Conservation (phyloP, 2,113 vertebrate genomes). For the Pseudonaja textilis region DNA sequence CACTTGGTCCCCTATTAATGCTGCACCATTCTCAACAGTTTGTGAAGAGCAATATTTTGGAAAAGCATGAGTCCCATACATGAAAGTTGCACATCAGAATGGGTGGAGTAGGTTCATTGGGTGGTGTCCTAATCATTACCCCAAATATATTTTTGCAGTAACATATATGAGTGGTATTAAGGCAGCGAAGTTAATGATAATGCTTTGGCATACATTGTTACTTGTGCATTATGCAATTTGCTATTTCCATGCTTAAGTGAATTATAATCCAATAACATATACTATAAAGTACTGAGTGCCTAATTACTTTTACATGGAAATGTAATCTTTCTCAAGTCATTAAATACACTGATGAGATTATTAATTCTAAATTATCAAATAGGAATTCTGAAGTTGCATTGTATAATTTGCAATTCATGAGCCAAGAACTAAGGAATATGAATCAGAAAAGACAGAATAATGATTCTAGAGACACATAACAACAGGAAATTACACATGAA, state of each 20-base stretch:
- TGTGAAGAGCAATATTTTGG: not conserved
- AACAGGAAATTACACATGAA: not conserved
- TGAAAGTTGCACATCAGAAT: not conserved
- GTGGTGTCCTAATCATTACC: not conserved
- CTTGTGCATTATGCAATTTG: not conserved
- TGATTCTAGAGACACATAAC: not conserved
- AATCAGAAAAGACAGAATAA: slow-evolving; percentile 9
- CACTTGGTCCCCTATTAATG: not conserved
- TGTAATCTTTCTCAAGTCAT: slow-evolving; percentile 16
- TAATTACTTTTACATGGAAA: slow-evolving; percentile 31
- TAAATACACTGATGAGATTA: slow-evolving; percentile 8
- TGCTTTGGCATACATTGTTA: not conserved
- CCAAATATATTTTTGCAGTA: not conserved
- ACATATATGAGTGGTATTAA: not conserved
- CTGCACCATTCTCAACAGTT: not conserved
- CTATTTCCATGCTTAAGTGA: not conserved
- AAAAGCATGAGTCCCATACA: too few relatives aligned
- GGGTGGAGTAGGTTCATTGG: not conserved
- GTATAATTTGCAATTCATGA: not conserved
- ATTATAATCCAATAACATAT: slow-evolving; percentile 6
- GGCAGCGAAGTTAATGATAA: not conserved
- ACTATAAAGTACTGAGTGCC: not conserved
- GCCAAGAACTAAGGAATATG: not conserved
- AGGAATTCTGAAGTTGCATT: not conserved
- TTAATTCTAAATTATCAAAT: not conserved